Evolutionary conservation across 1,140 invertebrate genomes (phyloP).

Genomic region (Drosophila pectinifera): DNA sequence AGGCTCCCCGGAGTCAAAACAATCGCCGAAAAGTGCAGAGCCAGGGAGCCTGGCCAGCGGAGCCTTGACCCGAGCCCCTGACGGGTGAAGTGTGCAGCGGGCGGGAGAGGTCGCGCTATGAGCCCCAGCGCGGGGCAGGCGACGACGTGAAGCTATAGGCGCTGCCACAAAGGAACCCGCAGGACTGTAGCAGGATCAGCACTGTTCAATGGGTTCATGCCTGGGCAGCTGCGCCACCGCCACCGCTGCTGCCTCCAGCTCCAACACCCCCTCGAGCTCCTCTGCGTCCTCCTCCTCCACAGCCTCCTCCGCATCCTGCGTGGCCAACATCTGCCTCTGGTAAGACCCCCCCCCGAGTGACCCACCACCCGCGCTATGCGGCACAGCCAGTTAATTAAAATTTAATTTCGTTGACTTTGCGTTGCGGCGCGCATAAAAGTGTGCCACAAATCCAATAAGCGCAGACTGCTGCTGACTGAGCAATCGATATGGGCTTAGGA

Average conservation of each 20-base stretch:
- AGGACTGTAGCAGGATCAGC: conserved; percentile 8
- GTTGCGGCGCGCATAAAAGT: conserved; percentile 43
- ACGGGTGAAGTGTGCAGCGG: conserved; percentile 28
- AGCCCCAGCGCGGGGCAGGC: conserved; percentile 6
- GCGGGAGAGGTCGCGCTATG: conserved; percentile 10
- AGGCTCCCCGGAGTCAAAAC: conserved; percentile 35
- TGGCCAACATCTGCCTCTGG: conserved; percentile 60
- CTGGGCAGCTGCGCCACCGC: conserved; percentile 66
- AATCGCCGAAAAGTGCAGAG: conserved; percentile 35
- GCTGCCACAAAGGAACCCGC: conserved; percentile 7
- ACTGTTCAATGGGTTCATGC: conserved; percentile 73
- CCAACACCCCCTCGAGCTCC: conserved; percentile 19
- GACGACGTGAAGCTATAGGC: conserved; percentile 14
- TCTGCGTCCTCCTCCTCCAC: conserved; percentile 40
- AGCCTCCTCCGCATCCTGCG: conserved; percentile 57
- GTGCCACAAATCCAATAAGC: conserved; percentile 69
- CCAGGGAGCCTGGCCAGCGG: conserved; percentile 18
- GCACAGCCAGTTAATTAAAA: conserved; percentile 62
- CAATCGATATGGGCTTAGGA: conserved; percentile 65
- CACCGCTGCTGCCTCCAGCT: conserved; percentile 25
- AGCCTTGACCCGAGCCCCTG: conserved; percentile 60
- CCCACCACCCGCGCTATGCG: neutral
- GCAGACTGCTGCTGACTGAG: conserved; percentile 19
- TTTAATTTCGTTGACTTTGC: conserved; percentile 62
- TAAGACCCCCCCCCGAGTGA: conserved; percentile 31